A percentile compares a stretch with the other conserved stretches of the same genome.
Conservation (phyloP, 2,888 invertebrate species). For the Agonopterix subpropinquella region DNA sequence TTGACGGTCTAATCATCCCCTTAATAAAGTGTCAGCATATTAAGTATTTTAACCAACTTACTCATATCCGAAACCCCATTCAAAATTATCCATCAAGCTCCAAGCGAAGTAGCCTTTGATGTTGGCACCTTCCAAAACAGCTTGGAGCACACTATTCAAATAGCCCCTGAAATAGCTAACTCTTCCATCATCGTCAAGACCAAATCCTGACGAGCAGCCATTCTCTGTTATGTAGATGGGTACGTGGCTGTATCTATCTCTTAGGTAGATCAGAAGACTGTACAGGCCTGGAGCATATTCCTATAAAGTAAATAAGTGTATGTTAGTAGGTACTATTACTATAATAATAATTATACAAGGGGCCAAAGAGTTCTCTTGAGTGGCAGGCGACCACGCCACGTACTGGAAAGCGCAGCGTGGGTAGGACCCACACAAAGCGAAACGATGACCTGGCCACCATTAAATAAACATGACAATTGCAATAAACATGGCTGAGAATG, state of each 20-base stretch:
- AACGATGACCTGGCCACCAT: no score
- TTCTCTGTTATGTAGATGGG: slow-evolving; percentile 62
- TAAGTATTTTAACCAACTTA: slow-evolving; percentile 25
- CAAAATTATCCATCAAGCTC: slow-evolving; percentile 77
- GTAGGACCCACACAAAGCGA: no score
- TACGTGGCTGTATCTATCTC: slow-evolving; percentile 19
- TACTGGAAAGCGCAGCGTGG: no score
- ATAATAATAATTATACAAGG: not conserved
- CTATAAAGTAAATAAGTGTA: slow-evolving; percentile 7
- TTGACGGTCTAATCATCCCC: no score
- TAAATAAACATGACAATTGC: no score
- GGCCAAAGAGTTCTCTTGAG: no score
- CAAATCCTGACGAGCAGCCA: slow-evolving; percentile 51
- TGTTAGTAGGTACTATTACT: not conserved
- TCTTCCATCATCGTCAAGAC: slow-evolving; percentile 43
- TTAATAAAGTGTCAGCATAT: no score
- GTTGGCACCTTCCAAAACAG: slow-evolving; percentile 47
- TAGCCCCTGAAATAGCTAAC: slow-evolving; percentile 43
- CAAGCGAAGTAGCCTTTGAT: slow-evolving; percentile 69
- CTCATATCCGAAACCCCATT: slow-evolving; percentile 72
- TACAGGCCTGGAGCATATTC: slow-evolving; percentile 21
- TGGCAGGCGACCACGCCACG: no score
- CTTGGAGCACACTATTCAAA: slow-evolving; percentile 41
- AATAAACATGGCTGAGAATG: no score
- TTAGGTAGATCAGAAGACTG: slow-evolving; percentile 17